These are phyloP conservation scores for Epinotia nisella DNA, from an alignment of 2,888 invertebrate genomes.

Conservation along the genomic window DNA sequence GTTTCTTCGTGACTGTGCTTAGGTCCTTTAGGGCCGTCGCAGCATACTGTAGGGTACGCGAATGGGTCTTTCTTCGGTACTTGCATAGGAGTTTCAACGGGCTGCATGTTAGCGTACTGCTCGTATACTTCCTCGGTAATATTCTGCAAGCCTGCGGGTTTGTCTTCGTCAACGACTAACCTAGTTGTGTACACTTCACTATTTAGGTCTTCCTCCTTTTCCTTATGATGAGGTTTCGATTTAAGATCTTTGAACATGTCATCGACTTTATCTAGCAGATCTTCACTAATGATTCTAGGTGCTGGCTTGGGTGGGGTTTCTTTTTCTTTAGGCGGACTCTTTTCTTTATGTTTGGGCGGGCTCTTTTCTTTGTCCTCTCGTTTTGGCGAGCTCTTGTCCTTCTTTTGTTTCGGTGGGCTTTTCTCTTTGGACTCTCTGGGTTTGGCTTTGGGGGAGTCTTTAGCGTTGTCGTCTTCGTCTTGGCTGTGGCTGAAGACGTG, in stretches of 20 bases:
- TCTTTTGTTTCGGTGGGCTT: constrained; percentile 60
- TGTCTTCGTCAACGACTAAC: constrained; percentile 76
- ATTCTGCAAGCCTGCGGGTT: constrained; percentile 55
- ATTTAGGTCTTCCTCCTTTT: constrained; percentile 67
- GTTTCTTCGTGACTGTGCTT: constrained; percentile 79
- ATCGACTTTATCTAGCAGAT: constrained; percentile 78
- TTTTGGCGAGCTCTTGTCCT: constrained; percentile 49
- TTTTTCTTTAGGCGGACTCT: constrained; percentile 66
- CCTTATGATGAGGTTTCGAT: constrained; percentile 66
- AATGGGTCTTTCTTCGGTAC: constrained; percentile 70
- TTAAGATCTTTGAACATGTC: constrained; percentile 81
- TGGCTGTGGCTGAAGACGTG: constrained; percentile 76
- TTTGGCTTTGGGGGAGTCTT: constrained; percentile 41
- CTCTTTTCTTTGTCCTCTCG: constrained; percentile 42
- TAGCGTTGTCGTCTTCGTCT: constrained; percentile 66
- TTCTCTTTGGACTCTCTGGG: constrained; percentile 48
- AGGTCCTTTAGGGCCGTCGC: constrained; percentile 69
- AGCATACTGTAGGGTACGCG: constrained; percentile 71
- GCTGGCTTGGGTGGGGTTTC: constrained; percentile 77
- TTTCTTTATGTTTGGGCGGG: constrained; percentile 60
- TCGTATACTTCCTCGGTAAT: constrained; percentile 71
- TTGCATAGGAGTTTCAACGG: constrained; percentile 72
- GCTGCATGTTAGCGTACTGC: constrained; percentile 78
- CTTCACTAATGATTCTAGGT: constrained; percentile 78
- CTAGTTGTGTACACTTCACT: constrained; percentile 73